These are phyloP conservation scores for Morus bassanus DNA, from an alignment of 2,797 vertebrate species.

Conservation along the genomic window DNA sequence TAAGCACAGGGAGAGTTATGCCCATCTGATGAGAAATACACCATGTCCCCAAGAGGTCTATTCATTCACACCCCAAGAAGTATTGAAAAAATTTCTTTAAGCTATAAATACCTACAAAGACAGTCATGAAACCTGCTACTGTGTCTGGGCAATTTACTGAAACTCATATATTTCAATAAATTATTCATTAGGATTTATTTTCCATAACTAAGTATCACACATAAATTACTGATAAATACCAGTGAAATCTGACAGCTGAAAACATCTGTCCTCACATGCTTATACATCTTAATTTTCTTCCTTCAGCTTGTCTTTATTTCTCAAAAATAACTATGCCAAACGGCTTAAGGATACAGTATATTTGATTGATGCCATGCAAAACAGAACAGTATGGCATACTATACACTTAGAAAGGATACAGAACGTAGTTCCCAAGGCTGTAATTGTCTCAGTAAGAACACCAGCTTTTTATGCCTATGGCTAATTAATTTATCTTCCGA, in stretches of 20 bases:
- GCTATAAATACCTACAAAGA: not conserved
- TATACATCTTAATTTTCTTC: conserved; percentile 38
- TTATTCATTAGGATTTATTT: conserved; percentile 58
- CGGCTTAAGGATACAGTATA: not conserved
- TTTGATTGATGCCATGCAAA: conserved; percentile 26
- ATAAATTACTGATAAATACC: conserved; percentile 44
- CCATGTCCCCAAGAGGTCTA: not conserved
- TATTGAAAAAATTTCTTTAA: not conserved
- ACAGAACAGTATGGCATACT: not conserved
- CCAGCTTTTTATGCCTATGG: conserved; percentile 32
- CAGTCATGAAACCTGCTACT: not conserved
- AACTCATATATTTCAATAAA: conserved; percentile 35
- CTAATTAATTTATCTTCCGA: conserved; percentile 54
- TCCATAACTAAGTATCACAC: conserved; percentile 34
- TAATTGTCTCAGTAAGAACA: not conserved
- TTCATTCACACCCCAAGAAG: not conserved
- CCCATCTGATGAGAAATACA: not conserved
- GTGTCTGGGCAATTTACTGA: not conserved
- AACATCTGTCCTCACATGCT: conserved; percentile 40
- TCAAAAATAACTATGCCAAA: conserved; percentile 41
- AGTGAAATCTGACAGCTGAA: conserved; percentile 51
- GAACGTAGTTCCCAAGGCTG: not conserved
- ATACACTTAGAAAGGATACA: not conserved
- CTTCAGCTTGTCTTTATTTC: conserved; percentile 49
- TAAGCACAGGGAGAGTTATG: not conserved